phyloP scores from a whole-genome alignment of 2,113 vertebrate genomes.

The Pteropus alecto region DNA sequence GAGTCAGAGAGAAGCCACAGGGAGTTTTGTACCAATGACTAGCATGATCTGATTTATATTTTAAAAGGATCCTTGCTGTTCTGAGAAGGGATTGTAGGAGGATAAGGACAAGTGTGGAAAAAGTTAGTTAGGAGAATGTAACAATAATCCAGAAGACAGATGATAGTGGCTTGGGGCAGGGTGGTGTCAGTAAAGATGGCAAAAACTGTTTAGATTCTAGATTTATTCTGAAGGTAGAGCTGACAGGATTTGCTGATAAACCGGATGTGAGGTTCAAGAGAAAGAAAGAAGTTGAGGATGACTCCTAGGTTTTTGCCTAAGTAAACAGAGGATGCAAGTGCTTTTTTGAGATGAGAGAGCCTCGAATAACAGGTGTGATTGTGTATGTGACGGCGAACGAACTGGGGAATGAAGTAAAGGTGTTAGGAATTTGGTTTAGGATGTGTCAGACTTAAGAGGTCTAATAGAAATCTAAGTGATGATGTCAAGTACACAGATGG shows the following conservation, averaged over 20 bases:
- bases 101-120: background rate
- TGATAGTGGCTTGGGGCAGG: background rate
- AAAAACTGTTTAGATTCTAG: background rate
- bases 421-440: background rate
- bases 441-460: background rate
- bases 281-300: background rate
- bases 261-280: background rate
- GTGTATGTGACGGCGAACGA: background rate
- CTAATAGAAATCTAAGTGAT: background rate
- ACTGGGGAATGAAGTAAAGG: background rate
- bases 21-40: background rate
- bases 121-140: background rate
- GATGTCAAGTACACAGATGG: background rate
- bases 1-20: background rate
- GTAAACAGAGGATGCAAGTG: background rate
- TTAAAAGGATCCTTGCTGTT: background rate
- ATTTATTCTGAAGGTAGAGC: background rate
- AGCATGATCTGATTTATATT: background rate
- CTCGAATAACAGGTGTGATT: background rate
- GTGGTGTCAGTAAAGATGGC: too few relatives aligned
- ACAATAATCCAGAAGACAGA: background rate
- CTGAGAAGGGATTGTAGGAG: background rate
- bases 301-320: background rate
- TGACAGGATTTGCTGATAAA: background rate
- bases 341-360: background rate